Conservation (phyloP, 2,888 invertebrate genomes). For the Nomada goodeniana region DNA sequence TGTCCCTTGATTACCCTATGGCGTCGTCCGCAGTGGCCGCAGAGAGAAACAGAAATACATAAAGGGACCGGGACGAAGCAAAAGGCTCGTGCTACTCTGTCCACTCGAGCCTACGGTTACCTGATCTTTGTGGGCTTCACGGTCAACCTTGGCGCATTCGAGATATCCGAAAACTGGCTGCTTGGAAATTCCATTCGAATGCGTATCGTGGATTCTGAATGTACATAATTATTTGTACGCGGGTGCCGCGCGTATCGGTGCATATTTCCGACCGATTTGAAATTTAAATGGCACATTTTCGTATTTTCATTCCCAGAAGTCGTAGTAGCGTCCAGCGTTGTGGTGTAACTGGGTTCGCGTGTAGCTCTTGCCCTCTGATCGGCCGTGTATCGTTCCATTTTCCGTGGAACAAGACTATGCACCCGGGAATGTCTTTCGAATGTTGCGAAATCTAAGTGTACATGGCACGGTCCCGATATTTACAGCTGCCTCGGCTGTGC, state of each 20-base stretch:
- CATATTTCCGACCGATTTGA: no score
- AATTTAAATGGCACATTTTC: no score
- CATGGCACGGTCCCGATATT: no score
- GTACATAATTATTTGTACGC: no score
- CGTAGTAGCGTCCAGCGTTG: not conserved
- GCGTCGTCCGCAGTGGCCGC: not conserved
- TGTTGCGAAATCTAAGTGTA: no score
- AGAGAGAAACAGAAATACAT: conserved; percentile 16
- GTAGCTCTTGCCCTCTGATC: no score
- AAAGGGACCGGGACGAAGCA: conserved; percentile 1
- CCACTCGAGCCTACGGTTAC: conserved; percentile 41
- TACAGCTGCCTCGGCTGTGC: no score
- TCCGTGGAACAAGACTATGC: no score
- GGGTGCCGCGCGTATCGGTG: not conserved
- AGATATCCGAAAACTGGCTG: conserved; percentile 30
- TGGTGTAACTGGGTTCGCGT: not conserved
- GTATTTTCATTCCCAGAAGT: no score
- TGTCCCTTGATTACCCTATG: conserved; percentile 45
- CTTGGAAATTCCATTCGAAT: not conserved
- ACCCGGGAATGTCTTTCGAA: no score
- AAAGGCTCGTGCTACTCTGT: conserved; percentile 54
- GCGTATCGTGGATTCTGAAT: not conserved
- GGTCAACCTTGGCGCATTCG: conserved; percentile 29
- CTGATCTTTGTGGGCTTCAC: conserved; percentile 36
- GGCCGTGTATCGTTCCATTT: no score